phyloP scores from a whole-genome alignment of 2,113 vertebrate species.

The Bos indicus region DNA sequence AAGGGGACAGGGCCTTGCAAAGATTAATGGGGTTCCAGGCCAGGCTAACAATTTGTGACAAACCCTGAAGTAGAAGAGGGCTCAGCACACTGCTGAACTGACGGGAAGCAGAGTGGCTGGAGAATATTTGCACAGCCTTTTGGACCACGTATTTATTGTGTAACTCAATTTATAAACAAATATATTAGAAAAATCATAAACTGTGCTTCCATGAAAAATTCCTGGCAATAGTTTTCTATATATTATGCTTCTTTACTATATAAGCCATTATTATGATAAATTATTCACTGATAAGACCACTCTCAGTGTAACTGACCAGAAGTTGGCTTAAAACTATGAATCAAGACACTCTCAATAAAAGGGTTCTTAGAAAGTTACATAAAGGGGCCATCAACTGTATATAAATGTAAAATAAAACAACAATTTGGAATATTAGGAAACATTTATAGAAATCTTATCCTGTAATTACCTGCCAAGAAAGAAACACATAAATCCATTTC shows the following conservation, averaged over 20 bases:
- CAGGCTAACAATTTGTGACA: background rate
- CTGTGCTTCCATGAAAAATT: background rate
- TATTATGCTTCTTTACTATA: background rate
- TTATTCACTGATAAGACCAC: conserved; percentile 34
- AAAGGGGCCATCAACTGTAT: background rate
- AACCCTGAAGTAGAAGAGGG: background rate
- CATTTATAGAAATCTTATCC: conserved; percentile 53
- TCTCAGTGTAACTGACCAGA: conserved; percentile 22
- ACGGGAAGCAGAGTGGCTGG: background rate
- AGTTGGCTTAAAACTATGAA: background rate
- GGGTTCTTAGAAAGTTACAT: background rate
- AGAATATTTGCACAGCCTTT: background rate
- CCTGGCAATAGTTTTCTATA: background rate
- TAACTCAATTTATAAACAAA: conserved; percentile 2
- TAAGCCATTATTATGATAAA: conserved; percentile 17
- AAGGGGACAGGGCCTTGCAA: background rate
- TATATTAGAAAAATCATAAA: background rate
- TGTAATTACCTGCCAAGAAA: conserved; percentile 56
- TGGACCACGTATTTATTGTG: background rate
- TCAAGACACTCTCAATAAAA: conserved; percentile 18
- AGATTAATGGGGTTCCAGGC: background rate
- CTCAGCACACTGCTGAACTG: background rate
- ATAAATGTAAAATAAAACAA: conserved; percentile 25
- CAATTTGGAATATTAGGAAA: conserved; percentile 30
- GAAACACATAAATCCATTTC: conserved; percentile 28